Evolutionary conservation across 1,140 invertebrate genomes (phyloP).

Genomic region (Pteromalus puparum): DNA sequence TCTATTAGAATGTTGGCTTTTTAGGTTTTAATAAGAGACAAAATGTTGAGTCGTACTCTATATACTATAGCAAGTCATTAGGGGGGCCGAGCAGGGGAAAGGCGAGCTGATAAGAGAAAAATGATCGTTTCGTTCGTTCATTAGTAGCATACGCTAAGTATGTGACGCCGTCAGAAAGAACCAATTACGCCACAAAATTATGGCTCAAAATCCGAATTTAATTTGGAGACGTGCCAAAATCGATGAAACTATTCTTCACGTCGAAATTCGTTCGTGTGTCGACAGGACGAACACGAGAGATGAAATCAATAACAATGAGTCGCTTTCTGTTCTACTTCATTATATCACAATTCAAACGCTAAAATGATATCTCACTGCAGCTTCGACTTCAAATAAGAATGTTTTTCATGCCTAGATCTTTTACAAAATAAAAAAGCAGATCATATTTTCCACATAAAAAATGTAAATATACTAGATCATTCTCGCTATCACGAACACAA

Average conservation of each 20-base stretch:
- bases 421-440: not conserved
- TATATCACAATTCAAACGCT: not conserved
- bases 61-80: not conserved
- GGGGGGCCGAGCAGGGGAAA: too few species aligned
- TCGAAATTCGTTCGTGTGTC: not conserved
- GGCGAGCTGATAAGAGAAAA: not conserved
- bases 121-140: not conserved
- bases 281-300: not conserved
- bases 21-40: too few species aligned
- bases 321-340: not conserved
- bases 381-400: not conserved
- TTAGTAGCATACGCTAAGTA: not conserved
- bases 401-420: not conserved
- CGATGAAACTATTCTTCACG: constrained; percentile 29
- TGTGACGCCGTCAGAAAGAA: constrained; percentile 20
- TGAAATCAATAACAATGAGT: constrained; percentile 38
- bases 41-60: too few species aligned
- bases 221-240: constrained; percentile 46
- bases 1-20: not conserved
- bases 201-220: constrained; percentile 42
- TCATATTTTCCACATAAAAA: constrained; percentile 26
- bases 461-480: constrained; percentile 28
- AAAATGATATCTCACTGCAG: not conserved
- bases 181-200: constrained; percentile 40
- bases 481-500: not conserved